These are phyloP conservation scores for Nomada lathburiana DNA, from an alignment of 2,888 invertebrate species.

Conservation along the genomic window DNA sequence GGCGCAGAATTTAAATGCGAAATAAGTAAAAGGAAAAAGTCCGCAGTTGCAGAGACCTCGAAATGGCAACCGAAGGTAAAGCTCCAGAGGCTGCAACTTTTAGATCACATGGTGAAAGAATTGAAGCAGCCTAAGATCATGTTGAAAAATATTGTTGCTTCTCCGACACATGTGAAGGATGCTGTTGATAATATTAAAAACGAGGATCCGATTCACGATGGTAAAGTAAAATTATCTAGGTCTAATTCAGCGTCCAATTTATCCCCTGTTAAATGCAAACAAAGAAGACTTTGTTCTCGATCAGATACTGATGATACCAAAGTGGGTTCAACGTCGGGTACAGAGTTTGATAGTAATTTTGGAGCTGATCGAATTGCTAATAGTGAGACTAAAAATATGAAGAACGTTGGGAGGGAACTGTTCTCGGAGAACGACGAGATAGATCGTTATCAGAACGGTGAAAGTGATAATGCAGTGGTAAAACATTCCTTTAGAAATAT, in stretches of 20 bases:
- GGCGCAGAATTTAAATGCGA: conserved; percentile 83
- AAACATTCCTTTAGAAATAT: conserved; percentile 25
- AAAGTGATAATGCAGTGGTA: conserved; percentile 23
- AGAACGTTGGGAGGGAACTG: neutral
- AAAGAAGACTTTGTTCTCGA: conserved; percentile 52
- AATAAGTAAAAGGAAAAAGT: conserved; percentile 76
- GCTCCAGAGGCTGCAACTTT: conserved; percentile 76
- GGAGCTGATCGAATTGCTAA: neutral
- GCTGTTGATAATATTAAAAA: conserved; percentile 2
- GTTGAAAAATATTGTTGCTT: conserved; percentile 40
- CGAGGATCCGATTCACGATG: neutral
- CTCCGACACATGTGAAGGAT: neutral
- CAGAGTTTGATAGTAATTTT: conserved; percentile 12
- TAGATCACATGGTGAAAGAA: conserved; percentile 81
- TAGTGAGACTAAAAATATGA: conserved; percentile 15
- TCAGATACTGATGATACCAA: conserved; percentile 65
- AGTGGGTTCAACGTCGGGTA: conserved; percentile 1
- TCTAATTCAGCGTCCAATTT: conserved; percentile 73
- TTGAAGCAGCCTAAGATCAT: conserved; percentile 75
- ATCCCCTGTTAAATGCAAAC: conserved; percentile 54
- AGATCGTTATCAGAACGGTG: neutral
- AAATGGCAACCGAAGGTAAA: conserved; percentile 82
- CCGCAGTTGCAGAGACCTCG: conserved; percentile 72
- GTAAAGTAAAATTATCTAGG: conserved; percentile 64
- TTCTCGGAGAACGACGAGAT: neutral